Base-by-base conservation (phyloP, 2,888 invertebrate species). In the Sarcophaga variegata region DNA sequence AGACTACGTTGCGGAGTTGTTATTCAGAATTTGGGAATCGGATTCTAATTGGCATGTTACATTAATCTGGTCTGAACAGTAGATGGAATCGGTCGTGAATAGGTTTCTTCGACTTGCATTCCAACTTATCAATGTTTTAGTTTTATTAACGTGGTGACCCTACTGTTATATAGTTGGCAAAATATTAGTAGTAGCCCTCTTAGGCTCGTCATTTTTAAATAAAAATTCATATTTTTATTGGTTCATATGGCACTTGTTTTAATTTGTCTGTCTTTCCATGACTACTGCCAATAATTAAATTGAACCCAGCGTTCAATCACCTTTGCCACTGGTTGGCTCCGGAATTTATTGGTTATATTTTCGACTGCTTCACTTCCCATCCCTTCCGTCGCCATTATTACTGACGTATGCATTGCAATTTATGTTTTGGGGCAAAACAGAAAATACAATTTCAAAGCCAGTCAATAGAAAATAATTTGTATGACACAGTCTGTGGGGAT, bases 261-360 rank as follows among this genome's bases (percentile, higher is more conserved):
- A n/a, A 45, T 47, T 27, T 64, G 12, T 4, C n/a, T 45, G 17
- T 17, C 11, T n/a, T 67, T n/a, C 45, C 67, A 67, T 45, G 4
- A 54, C 17, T 14, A 14, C 14, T 47, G 72, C 66, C 20, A 63
- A 77, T 71, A 81, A 85, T 85, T 81, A 67, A 85, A 85, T 81
- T 81, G 1, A 22, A 85, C 59, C 47, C 25, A 25, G 54, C 67
- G 79, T 79, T 72, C 79, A 79, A 83, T 63, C 85, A 86, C 81
- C 85, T 86, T 82, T 86, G 66, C 70, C 85, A 82, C 77, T 85
- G 79, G 82, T 70, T 47, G 72, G 20, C 72, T 49, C 4, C 14
- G 2, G 14, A 49, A 54, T 12, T 17, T 17, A 54, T 54, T 54
- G 54, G 17, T 14, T 17, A 54, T 17, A 54, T 54, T 54, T 4